Percentiles rank a stretch among this genome's conserved stretches.
Evolutionary conservation across 2,113 vertebrate genomes (phyloP).

Genomic region (Mesitornis unicolor): DNA sequence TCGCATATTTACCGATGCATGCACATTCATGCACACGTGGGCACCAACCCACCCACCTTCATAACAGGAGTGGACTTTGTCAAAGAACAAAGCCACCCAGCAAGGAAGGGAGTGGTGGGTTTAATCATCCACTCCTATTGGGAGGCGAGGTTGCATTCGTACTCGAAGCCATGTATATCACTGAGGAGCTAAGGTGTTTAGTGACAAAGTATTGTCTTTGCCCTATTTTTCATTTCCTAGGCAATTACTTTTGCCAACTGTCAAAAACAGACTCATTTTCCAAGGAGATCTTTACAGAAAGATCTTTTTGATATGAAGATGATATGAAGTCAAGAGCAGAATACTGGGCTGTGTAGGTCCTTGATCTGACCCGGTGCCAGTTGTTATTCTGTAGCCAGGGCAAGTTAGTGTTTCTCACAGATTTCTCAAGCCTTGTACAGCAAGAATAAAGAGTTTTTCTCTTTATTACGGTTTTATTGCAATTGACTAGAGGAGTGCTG

Average conservation of each 20-base stretch:
- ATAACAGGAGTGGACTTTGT: neutral
- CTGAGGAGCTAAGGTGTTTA: neutral
- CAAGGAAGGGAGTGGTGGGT: neutral
- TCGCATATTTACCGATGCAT: neutral
- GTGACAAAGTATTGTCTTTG: neutral
- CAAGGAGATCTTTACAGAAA: neutral
- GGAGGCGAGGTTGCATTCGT: neutral
- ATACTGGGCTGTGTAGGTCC: neutral
- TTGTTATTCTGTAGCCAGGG: neutral
- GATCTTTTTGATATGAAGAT: neutral
- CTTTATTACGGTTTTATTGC: neutral
- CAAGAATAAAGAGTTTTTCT: neutral
- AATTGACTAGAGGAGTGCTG: neutral
- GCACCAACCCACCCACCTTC: neutral
- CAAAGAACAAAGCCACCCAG: neutral
- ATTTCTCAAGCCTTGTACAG: neutral
- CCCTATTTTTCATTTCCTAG: neutral
- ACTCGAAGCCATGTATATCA: neutral
- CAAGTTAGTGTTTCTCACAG: neutral
- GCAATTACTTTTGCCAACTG: neutral
- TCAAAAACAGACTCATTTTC: neutral
- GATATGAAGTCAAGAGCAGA: neutral
- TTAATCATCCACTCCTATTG: neutral
- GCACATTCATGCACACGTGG: too few relatives aligned
- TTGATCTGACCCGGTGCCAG: neutral